Percentiles rank a stretch among this genome's conserved stretches.
These are phyloP conservation scores for Dicaeum eximium DNA, from an alignment of 2,113 vertebrate genomes.

Conservation along the genomic window DNA sequence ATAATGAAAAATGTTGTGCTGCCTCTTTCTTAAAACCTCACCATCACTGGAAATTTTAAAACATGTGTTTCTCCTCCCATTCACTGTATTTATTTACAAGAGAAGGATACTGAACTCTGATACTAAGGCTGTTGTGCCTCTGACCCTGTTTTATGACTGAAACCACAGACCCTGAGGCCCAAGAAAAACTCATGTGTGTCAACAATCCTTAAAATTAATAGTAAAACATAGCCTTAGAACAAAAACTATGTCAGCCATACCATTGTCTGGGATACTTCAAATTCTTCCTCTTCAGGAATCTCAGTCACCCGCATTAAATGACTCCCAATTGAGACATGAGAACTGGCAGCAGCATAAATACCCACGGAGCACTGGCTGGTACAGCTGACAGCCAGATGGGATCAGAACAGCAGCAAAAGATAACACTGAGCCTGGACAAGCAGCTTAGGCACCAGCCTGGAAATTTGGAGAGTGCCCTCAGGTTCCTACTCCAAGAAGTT, in stretches of 20 bases:
- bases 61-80: not conserved
- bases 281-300: conserved; percentile 36
- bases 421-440: not conserved
- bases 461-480: not conserved
- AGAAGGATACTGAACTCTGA: not conserved
- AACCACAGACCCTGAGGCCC: not conserved
- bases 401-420: not conserved
- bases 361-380: conserved; percentile 14
- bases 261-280: conserved; percentile 44
- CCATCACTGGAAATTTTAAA: not conserved
- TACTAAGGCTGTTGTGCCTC: not conserved
- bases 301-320: conserved; percentile 10
- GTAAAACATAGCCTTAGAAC: not conserved
- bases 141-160: not conserved
- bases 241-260: not conserved
- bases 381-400: conserved; percentile 47
- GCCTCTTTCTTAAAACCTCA: not conserved
- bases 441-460: not conserved
- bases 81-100: not conserved
- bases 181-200: not conserved
- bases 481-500: not conserved
- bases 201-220: conserved; percentile 22
- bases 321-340: conserved; percentile 49
- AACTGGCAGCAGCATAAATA: conserved; percentile 31
- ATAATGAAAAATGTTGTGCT: not conserved